Percentiles rank a stretch among this genome's conserved stretches.
Conservation (phyloP, 2,113 vertebrate species). For the Stegastes partitus region DNA sequence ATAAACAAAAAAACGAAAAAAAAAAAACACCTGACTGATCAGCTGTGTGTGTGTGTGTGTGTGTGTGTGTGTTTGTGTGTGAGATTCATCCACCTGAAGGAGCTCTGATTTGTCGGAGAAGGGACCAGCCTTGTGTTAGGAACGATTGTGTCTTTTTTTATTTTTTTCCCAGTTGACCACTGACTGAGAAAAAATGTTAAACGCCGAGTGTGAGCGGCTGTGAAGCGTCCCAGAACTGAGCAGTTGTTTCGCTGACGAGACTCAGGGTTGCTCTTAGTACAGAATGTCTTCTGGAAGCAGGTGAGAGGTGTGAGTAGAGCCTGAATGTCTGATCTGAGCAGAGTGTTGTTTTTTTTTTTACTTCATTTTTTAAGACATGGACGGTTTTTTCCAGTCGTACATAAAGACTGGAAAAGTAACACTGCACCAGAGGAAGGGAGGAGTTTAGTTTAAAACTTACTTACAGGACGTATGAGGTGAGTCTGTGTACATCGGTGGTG, state of each 20-base stretch:
- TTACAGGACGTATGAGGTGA: too few species aligned
- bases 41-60: conserved; percentile 19
- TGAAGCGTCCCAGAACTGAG: conserved; percentile 6
- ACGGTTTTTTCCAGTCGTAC: not conserved
- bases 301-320: not conserved
- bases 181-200: not conserved
- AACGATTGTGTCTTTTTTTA: not conserved
- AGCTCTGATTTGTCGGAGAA: conserved; percentile 17
- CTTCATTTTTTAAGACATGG: not conserved
- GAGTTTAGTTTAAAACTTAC: too few species aligned
- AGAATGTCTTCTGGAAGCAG: conserved; percentile 63
- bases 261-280: conserved; percentile 78
- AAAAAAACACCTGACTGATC: not conserved
- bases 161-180: not conserved
- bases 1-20: conserved; percentile 6
- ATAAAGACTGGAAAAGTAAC: not conserved
- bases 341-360: not conserved
- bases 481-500: too few species aligned
- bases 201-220: too few species aligned
- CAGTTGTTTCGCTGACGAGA: conserved; percentile 58
- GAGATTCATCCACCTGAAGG: conserved; percentile 20
- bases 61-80: conserved; percentile 14
- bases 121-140: conserved; percentile 35
- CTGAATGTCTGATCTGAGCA: not conserved
- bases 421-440: not conserved